Evolutionary conservation across 2,113 vertebrate species (phyloP).

Genomic region (Donacobius atricapilla): DNA sequence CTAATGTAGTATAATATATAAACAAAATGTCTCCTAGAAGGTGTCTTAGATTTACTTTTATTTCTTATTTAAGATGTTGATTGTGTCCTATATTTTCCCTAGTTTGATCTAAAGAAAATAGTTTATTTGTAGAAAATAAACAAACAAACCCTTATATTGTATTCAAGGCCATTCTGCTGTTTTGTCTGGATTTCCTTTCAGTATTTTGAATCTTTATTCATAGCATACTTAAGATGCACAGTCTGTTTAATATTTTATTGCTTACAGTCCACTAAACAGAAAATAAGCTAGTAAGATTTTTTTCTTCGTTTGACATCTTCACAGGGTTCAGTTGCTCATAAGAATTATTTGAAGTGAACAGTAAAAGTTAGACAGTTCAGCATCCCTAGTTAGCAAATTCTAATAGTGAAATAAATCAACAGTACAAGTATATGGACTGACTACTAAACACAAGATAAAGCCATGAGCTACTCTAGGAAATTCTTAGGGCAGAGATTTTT

Average conservation of each 20-base stretch:
- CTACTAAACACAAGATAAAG: not conserved
- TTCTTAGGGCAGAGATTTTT: not conserved
- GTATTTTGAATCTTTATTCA: not conserved
- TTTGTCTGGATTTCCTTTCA: not conserved
- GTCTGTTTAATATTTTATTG: constrained; percentile 20
- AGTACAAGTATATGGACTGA: not conserved
- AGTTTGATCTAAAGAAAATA: not conserved
- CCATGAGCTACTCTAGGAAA: not conserved
- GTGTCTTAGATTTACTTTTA: not conserved
- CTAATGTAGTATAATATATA: not conserved
- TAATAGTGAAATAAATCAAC: not conserved
- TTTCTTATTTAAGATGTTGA: not conserved
- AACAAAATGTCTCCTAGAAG: not conserved
- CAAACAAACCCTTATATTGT: not conserved
- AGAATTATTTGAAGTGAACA: not conserved
- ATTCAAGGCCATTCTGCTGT: not conserved
- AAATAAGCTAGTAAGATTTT: not conserved
- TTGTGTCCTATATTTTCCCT: not conserved
- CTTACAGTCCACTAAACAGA: constrained; percentile 3
- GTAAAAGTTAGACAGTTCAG: not conserved
- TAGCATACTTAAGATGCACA: not conserved
- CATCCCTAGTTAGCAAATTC: not conserved
- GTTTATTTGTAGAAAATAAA: not conserved
- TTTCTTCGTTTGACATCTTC: not conserved
- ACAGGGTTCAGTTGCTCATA: not conserved